These are phyloP conservation scores for Oscheius onirici DNA, from an alignment of 2,888 invertebrate species.

Conservation along the genomic window DNA sequence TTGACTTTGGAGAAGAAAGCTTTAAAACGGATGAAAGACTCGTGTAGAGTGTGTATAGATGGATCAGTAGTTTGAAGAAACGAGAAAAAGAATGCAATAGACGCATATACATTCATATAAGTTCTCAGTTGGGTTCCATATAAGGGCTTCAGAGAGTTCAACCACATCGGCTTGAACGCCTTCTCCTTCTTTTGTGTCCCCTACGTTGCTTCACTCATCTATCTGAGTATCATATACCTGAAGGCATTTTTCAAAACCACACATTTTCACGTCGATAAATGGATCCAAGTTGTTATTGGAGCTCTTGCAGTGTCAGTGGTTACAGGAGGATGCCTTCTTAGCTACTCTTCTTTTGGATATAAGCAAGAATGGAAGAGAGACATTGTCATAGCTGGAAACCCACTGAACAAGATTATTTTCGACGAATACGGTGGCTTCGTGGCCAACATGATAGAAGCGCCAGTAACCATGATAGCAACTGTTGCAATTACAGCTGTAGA, in stretches of 20 bases:
- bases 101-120: too few relatives aligned
- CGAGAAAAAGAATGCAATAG: too few relatives aligned
- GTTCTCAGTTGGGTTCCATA: too few relatives aligned
- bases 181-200: not conserved
- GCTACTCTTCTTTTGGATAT: not conserved
- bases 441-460: not conserved
- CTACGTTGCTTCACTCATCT: not conserved
- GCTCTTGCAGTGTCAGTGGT: not conserved
- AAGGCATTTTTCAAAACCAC: not conserved
- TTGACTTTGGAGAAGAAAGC: too few relatives aligned
- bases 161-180: not conserved
- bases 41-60: too few relatives aligned
- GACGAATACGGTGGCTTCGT: not conserved
- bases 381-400: not conserved
- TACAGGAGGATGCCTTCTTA: not conserved
- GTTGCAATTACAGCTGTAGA: not conserved
- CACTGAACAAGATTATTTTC: not conserved
- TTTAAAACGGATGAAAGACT: too few relatives aligned
- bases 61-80: too few relatives aligned
- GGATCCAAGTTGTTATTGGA: not conserved
- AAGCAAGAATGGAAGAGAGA: not conserved
- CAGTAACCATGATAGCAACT: not conserved
- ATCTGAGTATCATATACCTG: not conserved
- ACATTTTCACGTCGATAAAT: not conserved
- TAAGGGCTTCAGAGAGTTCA: not conserved